These are phyloP conservation scores for Manduca sexta DNA, from an alignment of 1,140 invertebrate species.

Conservation along the genomic window DNA sequence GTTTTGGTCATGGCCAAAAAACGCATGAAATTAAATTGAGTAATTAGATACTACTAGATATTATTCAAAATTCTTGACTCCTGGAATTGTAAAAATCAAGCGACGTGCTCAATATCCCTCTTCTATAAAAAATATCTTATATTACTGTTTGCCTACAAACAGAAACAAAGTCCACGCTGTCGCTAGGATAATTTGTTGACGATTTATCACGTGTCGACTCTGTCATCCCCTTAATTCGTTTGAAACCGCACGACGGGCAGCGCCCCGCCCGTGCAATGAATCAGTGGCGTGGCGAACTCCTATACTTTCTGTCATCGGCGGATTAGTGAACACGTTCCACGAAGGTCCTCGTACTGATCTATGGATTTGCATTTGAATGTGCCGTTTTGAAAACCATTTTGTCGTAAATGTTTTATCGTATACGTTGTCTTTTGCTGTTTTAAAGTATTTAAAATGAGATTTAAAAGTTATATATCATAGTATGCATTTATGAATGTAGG, in stretches of 20 bases:
- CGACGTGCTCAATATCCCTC: not conserved
- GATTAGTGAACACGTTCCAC: slow-evolving; percentile 51
- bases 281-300: slow-evolving; percentile 37
- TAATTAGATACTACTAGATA: no score
- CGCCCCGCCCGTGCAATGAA: slow-evolving; percentile 30
- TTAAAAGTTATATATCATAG: no score
- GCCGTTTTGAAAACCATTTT: slow-evolving; percentile 3
- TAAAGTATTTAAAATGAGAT: no score
- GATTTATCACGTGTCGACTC: slow-evolving; percentile 49
- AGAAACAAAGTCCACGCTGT: slow-evolving; percentile 6
- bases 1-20: no score
- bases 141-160: not conserved
- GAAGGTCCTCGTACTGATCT: slow-evolving; percentile 40
- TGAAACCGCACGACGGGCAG: slow-evolving; percentile 20
- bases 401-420: not conserved
- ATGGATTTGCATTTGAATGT: slow-evolving; percentile 30
- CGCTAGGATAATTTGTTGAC: slow-evolving; percentile 43
- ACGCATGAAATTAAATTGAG: no score
- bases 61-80: no score
- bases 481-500: no score
- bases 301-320: slow-evolving; percentile 36
- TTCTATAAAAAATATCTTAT: not conserved
- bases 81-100: no score
- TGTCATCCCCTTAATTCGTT: slow-evolving; percentile 50
- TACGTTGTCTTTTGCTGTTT: not conserved